Evolutionary conservation across 2,888 invertebrate species (phyloP), one percentile per base, ranked within the genome.

Genomic region (Pristionchus mayeri): DNA sequence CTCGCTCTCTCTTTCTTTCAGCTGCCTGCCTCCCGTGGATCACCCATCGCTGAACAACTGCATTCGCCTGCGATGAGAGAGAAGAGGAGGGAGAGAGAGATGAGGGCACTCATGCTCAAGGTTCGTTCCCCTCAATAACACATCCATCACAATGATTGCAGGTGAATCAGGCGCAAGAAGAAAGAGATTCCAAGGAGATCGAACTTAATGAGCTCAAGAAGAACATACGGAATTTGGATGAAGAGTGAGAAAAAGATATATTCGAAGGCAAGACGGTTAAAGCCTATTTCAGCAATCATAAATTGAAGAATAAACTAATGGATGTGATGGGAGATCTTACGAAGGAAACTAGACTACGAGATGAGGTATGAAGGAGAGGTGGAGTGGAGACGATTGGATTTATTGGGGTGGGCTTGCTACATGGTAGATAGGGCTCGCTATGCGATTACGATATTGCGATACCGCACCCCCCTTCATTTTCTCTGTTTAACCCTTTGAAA

Each of bases 41-140:
- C 63, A n/a, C 63, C 63, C 13, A 63, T 63, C 11, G 30, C 63
- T 30, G 63, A 63, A 34, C 63, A 63, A 63, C 63, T 63, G 13
- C 18, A 63, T 63, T 63, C 63, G 11, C 63, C 63, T 3, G 63
- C 63, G 3, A 63, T 63, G 63, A 27, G 63, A 34, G 63, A 63
- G 30, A 63, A 63, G 18, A 63, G 63, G 34, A 63, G 63, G 11
- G 63, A 63, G 34, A 6, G 63, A 7, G 63, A 63, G 63, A 34
- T 63, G 63, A 63, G 63, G 34, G 11, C 63, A 18, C 30, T 63
- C 21, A 30, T 34, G 21, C 30, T 18, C 7, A 63, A 63, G 34
- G 63, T 63, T 7, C 13, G 63, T 44, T 44, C 13, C 7, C 13
- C 6, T 1, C 27, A 63, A 63, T 30, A 3, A 13, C 3, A 0